Evolutionary conservation across 2,113 vertebrate species (phyloP).

Genomic region (Malurus elegans): DNA sequence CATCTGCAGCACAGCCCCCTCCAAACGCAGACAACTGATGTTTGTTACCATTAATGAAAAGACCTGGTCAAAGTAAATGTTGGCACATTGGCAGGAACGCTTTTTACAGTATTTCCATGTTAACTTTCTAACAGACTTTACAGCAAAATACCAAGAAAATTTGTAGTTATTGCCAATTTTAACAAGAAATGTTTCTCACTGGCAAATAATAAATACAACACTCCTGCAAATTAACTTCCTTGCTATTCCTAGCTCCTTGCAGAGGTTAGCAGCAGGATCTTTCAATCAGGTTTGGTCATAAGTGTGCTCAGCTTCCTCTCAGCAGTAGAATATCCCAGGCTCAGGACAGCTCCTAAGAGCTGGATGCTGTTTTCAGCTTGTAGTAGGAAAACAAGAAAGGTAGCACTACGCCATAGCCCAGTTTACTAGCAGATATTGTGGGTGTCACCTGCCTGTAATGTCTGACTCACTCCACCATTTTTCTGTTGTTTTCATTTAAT

Average conservation of each 20-base stretch:
- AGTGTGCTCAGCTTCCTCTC: neutral
- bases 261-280: neutral
- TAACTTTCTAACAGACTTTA: neutral
- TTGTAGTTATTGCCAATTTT: neutral
- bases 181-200: neutral
- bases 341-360: neutral
- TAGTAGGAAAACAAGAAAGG: neutral
- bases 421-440: neutral
- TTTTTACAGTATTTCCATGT: neutral
- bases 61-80: neutral
- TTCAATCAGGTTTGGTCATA: neutral
- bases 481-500: slow-evolving; percentile 61
- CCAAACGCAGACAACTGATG: neutral
- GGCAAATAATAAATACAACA: neutral
- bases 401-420: neutral
- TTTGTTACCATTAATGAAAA: neutral
- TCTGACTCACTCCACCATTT: slow-evolving; percentile 39
- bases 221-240: neutral
- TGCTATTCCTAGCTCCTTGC: neutral
- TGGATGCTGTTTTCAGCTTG: neutral
- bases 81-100: neutral
- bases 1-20: neutral
- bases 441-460: slow-evolving; percentile 9
- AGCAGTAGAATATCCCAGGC: neutral
- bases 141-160: neutral